A percentile compares a stretch with the other conserved stretches of the same genome.
Conservation (phyloP, 2,113 vertebrate species). For the Tragulus kanchil region DNA sequence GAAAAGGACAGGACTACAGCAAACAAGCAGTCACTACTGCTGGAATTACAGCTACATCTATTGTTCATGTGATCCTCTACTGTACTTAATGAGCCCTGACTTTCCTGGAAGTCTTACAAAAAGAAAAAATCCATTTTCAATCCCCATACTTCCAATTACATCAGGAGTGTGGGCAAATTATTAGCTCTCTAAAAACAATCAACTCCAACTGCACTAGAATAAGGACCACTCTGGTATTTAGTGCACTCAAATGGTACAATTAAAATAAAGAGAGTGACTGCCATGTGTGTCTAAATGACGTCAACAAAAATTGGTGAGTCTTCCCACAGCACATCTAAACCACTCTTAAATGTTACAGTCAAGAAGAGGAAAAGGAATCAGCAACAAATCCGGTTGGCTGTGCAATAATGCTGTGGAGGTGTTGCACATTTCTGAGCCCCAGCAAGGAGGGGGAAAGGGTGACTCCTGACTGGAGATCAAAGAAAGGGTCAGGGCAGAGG, state of each 20-base stretch:
- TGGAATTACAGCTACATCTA: not conserved
- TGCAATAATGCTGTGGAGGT: not conserved
- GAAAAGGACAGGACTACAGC: not conserved
- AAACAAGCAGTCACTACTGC: not conserved
- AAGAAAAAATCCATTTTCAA: not conserved
- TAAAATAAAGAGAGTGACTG: constrained; percentile 1
- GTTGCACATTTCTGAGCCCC: not conserved
- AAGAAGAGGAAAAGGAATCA: not conserved
- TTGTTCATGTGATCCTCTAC: not conserved
- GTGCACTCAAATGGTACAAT: not conserved
- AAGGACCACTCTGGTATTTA: not conserved
- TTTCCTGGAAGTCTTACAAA: constrained; percentile 41
- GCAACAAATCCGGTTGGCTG: not conserved
- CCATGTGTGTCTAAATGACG: not conserved
- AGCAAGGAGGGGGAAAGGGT: not conserved
- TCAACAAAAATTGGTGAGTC: not conserved
- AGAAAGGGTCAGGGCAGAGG: not conserved
- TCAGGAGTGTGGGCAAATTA: not conserved
- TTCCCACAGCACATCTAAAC: not conserved
- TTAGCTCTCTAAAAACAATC: constrained; percentile 35
- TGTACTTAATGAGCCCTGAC: not conserved
- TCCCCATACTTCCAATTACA: not conserved
- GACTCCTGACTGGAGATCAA: not conserved
- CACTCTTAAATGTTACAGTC: not conserved
- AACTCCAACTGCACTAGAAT: not conserved